phyloP scores from a whole-genome alignment of 2,113 vertebrate species.

The Serilophus lunatus region DNA sequence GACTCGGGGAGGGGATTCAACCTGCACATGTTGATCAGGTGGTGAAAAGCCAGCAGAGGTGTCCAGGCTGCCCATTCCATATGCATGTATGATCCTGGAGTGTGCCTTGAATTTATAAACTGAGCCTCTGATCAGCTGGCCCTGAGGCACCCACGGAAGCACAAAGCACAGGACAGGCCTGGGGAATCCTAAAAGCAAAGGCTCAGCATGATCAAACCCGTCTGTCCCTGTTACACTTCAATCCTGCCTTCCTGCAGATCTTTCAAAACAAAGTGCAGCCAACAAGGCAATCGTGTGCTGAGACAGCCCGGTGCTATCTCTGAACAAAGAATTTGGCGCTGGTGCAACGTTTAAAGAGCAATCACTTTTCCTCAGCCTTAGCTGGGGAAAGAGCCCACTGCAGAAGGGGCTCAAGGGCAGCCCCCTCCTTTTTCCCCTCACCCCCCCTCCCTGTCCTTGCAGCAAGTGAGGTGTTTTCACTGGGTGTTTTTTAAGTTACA shows the following conservation, averaged over 20 bases:
- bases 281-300: background rate
- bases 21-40: fast-evolving
- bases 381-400: background rate
- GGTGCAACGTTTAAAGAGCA: background rate
- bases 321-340: background rate
- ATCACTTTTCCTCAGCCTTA: background rate
- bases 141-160: background rate
- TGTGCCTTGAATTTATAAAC: background rate
- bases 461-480: background rate
- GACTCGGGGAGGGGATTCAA: background rate
- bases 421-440: background rate
- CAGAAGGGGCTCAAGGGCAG: background rate
- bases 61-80: background rate
- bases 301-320: background rate
- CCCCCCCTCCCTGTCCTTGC: background rate
- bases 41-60: background rate
- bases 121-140: background rate
- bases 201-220: background rate
- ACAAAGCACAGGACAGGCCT: background rate
- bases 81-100: background rate
- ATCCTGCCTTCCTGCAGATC: conserved; percentile 19
- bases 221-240: background rate
- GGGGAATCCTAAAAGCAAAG: background rate
- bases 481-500: background rate
- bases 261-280: conserved; percentile 14